Conservation (phyloP, 2,797 vertebrate genomes). For the Anolis apletophallus region DNA sequence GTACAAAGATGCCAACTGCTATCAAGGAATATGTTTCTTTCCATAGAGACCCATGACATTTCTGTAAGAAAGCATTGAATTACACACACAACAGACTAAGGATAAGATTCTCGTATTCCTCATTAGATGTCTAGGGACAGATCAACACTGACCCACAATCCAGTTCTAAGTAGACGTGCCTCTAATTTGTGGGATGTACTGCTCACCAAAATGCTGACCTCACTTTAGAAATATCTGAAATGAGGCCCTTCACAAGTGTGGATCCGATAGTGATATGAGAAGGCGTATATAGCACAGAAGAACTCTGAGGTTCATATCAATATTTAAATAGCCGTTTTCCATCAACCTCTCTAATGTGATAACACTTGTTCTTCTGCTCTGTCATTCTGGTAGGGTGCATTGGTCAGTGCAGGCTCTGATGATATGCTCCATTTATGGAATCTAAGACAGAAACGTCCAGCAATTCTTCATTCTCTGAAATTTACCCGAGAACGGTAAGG, state of each 20-base stretch:
- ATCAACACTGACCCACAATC: too few species aligned
- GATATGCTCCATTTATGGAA: slow-evolving; percentile 98
- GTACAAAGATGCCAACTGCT: neutral
- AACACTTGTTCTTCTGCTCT: slow-evolving; percentile 48
- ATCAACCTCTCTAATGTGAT: neutral
- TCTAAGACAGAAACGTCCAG: slow-evolving; percentile 94
- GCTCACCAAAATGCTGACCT: neutral
- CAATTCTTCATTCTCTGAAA: slow-evolving; percentile 97
- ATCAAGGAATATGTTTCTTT: too few species aligned
- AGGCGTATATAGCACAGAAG: neutral
- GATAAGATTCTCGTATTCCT: too few species aligned
- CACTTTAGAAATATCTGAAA: neutral
- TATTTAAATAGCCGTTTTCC: neutral
- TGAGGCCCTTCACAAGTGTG: neutral
- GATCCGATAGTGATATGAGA: neutral
- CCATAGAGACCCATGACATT: too few species aligned
- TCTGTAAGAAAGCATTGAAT: too few species aligned
- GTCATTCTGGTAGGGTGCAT: slow-evolving; percentile 86
- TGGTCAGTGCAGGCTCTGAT: slow-evolving; percentile 95
- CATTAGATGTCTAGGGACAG: too few species aligned
- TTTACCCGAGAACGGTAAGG: slow-evolving; percentile 97
- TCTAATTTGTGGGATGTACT: too few species aligned
- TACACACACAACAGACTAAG: too few species aligned
- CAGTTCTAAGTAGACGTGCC: too few species aligned
- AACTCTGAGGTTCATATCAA: neutral